Percentiles rank a stretch among this genome's conserved stretches.
Conservation (phyloP, 2,797 vertebrate genomes). For the Cercopithecus neglectus region DNA sequence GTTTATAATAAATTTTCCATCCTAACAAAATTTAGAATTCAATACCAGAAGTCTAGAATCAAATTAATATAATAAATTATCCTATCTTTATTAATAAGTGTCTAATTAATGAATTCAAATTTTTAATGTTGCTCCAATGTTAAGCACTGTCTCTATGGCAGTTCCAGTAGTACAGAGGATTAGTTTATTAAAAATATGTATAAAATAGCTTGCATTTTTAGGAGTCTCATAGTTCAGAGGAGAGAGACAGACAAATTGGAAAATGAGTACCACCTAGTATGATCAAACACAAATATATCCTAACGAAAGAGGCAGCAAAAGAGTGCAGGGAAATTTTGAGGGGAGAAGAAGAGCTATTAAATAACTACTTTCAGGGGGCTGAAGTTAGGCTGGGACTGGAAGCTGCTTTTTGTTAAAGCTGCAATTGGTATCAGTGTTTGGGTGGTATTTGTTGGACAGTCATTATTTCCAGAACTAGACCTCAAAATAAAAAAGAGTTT, state of each 20-base stretch:
- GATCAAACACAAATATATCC: neutral
- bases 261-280: neutral
- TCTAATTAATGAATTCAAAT: neutral
- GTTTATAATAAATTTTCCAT: neutral
- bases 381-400: neutral
- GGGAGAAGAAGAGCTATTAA: neutral
- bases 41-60: neutral
- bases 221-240: neutral
- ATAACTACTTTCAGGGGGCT: neutral
- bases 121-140: neutral
- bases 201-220: neutral
- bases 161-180: neutral
- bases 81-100: neutral
- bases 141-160: neutral
- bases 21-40: neutral
- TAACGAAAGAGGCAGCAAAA: neutral
- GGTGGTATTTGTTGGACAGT: neutral
- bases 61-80: neutral
- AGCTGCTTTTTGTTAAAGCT: neutral
- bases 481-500: neutral
- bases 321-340: too few relatives aligned
- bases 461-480: slow-evolving; percentile 21
- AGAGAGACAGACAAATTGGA: neutral
- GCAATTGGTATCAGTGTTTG: neutral
- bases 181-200: neutral